Evolutionary conservation across 53 echinoderm and acorn worm species (phyloP).

Genomic region (Crossaster papposus): DNA sequence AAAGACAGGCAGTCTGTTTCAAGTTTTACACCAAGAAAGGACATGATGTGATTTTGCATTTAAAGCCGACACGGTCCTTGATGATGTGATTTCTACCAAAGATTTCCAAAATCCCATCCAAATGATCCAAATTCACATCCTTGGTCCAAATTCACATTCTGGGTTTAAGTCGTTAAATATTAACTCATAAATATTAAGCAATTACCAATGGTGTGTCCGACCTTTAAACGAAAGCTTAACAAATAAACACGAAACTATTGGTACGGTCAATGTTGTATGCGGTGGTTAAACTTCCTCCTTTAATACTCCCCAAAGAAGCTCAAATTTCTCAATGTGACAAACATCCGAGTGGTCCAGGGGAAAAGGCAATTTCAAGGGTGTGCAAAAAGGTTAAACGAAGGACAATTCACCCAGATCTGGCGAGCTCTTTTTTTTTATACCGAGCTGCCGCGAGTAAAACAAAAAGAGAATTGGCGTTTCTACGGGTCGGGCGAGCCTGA

Average conservation of each 20-base stretch:
- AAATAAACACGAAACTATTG: not conserved
- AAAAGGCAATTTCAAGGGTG: slow-evolving; percentile 64
- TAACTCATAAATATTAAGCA: no score
- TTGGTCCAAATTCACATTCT: no score
- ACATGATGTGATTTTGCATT: no score
- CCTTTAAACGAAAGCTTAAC: not conserved
- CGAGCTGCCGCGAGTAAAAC: slow-evolving; percentile 39
- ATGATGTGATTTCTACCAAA: no score
- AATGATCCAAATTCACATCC: no score
- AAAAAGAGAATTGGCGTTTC: not conserved
- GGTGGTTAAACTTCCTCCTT: slow-evolving; percentile 1
- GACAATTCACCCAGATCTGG: slow-evolving; percentile 40
- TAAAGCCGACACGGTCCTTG: no score
- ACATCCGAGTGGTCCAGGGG: slow-evolving; percentile 19
- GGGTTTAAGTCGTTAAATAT: no score
- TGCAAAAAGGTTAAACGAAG: slow-evolving; percentile 64
- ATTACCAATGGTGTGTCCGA: no score
- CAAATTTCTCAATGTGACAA: slow-evolving; percentile 16
- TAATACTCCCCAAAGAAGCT: slow-evolving; percentile 29
- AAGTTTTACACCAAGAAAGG: no score
- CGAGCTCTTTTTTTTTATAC: not conserved
- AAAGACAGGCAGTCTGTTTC: no score
- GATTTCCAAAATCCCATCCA: no score
- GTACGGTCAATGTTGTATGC: not conserved
- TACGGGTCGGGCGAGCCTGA: not conserved